Conservation (phyloP, 2,113 vertebrate genomes). For the Pao palembangensis region DNA sequence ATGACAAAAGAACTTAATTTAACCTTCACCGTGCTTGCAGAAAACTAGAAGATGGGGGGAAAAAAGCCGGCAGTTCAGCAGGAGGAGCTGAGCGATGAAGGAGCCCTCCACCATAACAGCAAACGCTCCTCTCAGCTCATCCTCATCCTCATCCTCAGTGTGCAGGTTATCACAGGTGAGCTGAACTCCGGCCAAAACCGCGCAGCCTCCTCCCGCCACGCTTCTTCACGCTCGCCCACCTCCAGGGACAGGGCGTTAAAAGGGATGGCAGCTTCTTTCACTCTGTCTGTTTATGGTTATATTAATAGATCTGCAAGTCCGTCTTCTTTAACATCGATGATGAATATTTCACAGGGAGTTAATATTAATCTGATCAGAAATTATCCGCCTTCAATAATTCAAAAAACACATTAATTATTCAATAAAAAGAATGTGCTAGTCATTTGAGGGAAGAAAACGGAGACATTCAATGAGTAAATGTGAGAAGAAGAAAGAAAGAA, state of each 20-base stretch:
- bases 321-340: conserved; percentile 57
- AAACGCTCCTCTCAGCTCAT: conserved; percentile 39
- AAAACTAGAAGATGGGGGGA: neutral
- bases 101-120: conserved; percentile 29
- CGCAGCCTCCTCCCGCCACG: conserved; percentile 19
- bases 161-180: too few relatives aligned
- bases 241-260: conserved; percentile 40
- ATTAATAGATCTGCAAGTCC: conserved; percentile 62
- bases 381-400: conserved; percentile 76
- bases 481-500: conserved; percentile 10
- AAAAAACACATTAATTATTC: conserved; percentile 72
- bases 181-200: conserved; percentile 29
- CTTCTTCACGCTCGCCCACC: conserved; percentile 52
- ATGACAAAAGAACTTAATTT: conserved; percentile 37
- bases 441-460: conserved; percentile 26
- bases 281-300: conserved; percentile 66
- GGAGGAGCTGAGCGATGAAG: conserved; percentile 11
- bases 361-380: conserved; percentile 79
- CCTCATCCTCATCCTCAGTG: conserved; percentile 33
- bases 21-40: conserved; percentile 10
- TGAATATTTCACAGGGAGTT: conserved; percentile 74
- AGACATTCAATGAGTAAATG: conserved; percentile 36
- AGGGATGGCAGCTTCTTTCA: conserved; percentile 3
- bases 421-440: conserved; percentile 66
- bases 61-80: conserved; percentile 4